Base-by-base conservation (phyloP, 2,113 vertebrate genomes). In the Cricetomys ansorgei region DNA sequence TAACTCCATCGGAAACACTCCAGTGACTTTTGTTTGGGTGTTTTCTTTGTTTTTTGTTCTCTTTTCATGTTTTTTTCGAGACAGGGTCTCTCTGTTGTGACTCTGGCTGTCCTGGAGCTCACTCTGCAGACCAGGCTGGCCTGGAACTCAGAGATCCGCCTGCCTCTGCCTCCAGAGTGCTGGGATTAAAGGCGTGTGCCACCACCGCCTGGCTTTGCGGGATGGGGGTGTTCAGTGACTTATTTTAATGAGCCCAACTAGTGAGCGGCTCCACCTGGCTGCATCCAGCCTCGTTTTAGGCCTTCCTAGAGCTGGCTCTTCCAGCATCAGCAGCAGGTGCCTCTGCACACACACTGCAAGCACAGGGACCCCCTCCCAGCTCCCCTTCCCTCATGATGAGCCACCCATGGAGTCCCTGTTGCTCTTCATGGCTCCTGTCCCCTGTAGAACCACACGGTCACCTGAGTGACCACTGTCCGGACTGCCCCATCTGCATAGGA, bases 401-500 rank as follows among this genome's bases (percentile, higher is more conserved):
- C 4, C 29, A 29, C 53, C 3, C 25, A 53, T 12, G 12, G 17
- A 1, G 10, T 17, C 65, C 10, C 80, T 7, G 34, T 11, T 3
- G 0, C 37, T 27, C 34, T 65, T 55, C 62, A 0, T 11, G 2
- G 34, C 53, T 37, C 57, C 75, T 2, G 13, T 1, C 45, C 48
- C 23, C n/a, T 7, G 31, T 34, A 4, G 13, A 77, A 29, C 7
- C 37, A 1, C 29, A 29, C 9, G 15, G 3, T 12, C 62, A 9
- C 3, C 13, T 25, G 1, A 10, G 59, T 1, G 31, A 76, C 6
- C 16, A 29, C 0, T 25, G 57, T 29, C 11, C 7, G 29, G 11
- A 40, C 67, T 79, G 11, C 34, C 25, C 62, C 37, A 0, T 73
- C 29, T 57, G 25, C 59, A 15, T 1, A 15, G 17, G 11, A 50